phyloP scores from a whole-genome alignment of 2,888 invertebrate species.

The Leucophenga montana region DNA sequence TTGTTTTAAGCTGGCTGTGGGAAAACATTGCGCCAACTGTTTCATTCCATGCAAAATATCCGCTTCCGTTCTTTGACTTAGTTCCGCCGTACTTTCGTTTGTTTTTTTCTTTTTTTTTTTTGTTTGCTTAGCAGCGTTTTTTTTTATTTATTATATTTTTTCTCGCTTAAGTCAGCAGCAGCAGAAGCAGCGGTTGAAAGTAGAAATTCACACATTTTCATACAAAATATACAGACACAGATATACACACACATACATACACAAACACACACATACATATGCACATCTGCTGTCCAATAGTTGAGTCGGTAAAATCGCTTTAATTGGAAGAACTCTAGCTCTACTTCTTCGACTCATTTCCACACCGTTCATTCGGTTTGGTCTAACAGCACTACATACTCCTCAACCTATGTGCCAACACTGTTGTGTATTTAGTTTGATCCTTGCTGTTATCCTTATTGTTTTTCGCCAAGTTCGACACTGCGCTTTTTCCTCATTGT shows the following conservation, averaged over 20 bases:
- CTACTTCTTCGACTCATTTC: slow-evolving; percentile 36
- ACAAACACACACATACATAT: not conserved
- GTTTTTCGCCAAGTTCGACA: slow-evolving; percentile 11
- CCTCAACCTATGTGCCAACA: not conserved
- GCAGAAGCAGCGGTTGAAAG: not conserved
- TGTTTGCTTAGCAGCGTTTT: slow-evolving; percentile 19
- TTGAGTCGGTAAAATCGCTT: slow-evolving; percentile 59
- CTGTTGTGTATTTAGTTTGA: not conserved
- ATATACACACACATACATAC: slow-evolving; percentile 14
- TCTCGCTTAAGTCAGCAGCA: not conserved
- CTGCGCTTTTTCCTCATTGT: slow-evolving; percentile 34
- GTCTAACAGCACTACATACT: not conserved
- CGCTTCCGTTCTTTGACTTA: slow-evolving; percentile 9
- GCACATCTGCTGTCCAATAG: slow-evolving; percentile 39
- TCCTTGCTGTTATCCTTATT: slow-evolving; percentile 36
- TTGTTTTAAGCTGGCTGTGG: not conserved
- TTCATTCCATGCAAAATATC: slow-evolving; percentile 21
- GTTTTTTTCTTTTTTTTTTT: slow-evolving; percentile 33
- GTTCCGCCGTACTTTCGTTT: slow-evolving; percentile 22
- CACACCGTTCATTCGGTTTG: not conserved
- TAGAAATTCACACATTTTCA: not conserved
- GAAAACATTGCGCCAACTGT: slow-evolving; percentile 30
- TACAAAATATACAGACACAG: not conserved
- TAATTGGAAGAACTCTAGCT: slow-evolving; percentile 54
- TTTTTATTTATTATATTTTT: slow-evolving; percentile 37